phyloP scores from a whole-genome alignment of 2,888 invertebrate genomes.

The Antheraea assamensis region DNA sequence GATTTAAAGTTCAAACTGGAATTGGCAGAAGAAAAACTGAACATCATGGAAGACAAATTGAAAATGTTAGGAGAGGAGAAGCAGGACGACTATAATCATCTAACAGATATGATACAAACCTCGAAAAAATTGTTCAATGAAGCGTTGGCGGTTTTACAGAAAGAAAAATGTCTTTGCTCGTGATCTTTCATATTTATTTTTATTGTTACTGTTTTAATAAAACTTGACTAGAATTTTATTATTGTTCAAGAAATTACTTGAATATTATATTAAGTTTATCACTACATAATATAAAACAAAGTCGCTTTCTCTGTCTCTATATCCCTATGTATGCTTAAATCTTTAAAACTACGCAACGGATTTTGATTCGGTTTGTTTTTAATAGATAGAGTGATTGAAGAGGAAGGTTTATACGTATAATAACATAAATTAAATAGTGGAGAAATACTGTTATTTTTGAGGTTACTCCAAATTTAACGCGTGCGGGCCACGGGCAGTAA shows the following conservation, averaged over 20 bases:
- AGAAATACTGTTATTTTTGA: too few species aligned
- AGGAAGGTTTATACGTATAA: too few species aligned
- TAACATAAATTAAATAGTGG: too few species aligned
- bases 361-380: too few species aligned
- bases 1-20: slow-evolving; percentile 78
- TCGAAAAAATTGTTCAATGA: slow-evolving; percentile 81
- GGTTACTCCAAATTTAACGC: too few species aligned
- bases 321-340: too few species aligned
- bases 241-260: not conserved
- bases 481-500: too few species aligned
- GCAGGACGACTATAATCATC: slow-evolving; percentile 79
- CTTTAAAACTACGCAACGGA: too few species aligned
- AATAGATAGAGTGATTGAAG: too few species aligned
- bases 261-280: not conserved
- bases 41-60: slow-evolving; percentile 84
- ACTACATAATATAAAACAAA: too few species aligned
- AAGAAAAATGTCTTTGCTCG: slow-evolving; percentile 68
- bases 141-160: slow-evolving; percentile 71
- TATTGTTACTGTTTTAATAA: slow-evolving; percentile 1
- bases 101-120: slow-evolving; percentile 81
- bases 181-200: slow-evolving; percentile 38
- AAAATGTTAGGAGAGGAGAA: slow-evolving; percentile 85
- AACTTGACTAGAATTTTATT: not conserved
- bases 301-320: too few species aligned
- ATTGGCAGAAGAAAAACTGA: slow-evolving; percentile 85